Evolutionary conservation across 2,797 vertebrate species (phyloP).

Genomic region (Acanthopagrus latus): DNA sequence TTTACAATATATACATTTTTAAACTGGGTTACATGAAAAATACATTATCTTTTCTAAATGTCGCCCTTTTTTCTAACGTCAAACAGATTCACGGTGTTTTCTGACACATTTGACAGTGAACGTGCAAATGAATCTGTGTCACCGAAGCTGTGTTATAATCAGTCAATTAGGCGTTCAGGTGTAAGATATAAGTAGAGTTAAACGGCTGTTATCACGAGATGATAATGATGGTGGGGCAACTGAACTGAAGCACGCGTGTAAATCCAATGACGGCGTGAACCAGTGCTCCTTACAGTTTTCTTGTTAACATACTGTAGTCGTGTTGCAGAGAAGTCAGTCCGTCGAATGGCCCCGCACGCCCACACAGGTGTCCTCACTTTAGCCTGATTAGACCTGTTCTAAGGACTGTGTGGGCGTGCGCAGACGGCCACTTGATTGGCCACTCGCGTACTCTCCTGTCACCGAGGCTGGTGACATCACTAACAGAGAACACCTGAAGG

Average conservation of each 20-base stretch:
- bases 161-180: neutral
- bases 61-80: neutral
- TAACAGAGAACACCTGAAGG: slow-evolving; percentile 20
- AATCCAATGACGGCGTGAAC: neutral
- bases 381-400: slow-evolving; percentile 19
- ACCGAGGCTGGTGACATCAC: neutral
- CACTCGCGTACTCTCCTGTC: neutral
- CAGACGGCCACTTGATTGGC: neutral
- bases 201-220: neutral
- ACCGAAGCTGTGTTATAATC: neutral
- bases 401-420: slow-evolving; percentile 19
- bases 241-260: neutral
- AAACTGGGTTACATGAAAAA: neutral
- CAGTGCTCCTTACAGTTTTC: too few relatives aligned
- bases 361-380: slow-evolving; percentile 14
- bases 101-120: neutral
- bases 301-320: neutral
- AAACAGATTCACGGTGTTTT: neutral
- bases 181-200: neutral
- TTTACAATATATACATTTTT: neutral
- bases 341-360: neutral
- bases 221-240: neutral
- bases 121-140: neutral
- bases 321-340: neutral
- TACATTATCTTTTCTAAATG: neutral